phyloP scores from a whole-genome alignment of 2,113 vertebrate genomes.

The Nannobrachium achirus region DNA sequence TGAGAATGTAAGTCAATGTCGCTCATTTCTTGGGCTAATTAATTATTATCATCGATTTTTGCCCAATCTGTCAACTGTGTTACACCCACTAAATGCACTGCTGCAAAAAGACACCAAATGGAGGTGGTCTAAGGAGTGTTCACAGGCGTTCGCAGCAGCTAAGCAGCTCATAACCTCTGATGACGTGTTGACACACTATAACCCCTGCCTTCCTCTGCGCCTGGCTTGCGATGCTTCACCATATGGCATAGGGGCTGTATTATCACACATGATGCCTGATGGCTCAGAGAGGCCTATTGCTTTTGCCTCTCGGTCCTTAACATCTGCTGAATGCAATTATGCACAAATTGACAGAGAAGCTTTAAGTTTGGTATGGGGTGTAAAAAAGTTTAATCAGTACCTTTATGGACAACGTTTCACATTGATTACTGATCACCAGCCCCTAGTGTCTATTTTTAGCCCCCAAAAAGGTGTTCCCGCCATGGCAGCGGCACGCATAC shows the following conservation, averaged over 20 bases:
- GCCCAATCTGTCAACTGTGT: not conserved
- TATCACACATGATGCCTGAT: no score
- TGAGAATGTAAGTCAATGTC: slow-evolving; percentile 12
- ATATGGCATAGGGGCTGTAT: no score
- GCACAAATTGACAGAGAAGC: no score
- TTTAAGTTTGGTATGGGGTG: no score
- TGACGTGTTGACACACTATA: slow-evolving; percentile 3
- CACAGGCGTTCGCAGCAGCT: slow-evolving; percentile 1
- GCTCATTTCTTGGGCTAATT: slow-evolving; percentile 18
- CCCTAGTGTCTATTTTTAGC: not conserved
- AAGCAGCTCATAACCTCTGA: slow-evolving; percentile 18
- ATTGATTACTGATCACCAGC: slow-evolving; percentile 16
- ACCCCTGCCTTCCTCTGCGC: no score
- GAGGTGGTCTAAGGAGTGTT: slow-evolving; percentile 1
- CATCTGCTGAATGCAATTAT: slow-evolving; percentile 14
- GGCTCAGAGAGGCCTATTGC: no score
- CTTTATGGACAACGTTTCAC: slow-evolving; percentile 27
- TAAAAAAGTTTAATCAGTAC: no score
- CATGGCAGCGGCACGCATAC: slow-evolving; percentile 2
- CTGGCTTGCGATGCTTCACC: no score
- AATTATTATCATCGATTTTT: slow-evolving; percentile 30
- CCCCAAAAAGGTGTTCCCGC: slow-evolving; percentile 7
- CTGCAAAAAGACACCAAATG: slow-evolving; percentile 1
- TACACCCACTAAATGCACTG: not conserved
- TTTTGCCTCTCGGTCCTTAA: no score